Evolutionary conservation across 2,888 invertebrate species (phyloP).

Genomic region (Aleiodes testaceus): DNA sequence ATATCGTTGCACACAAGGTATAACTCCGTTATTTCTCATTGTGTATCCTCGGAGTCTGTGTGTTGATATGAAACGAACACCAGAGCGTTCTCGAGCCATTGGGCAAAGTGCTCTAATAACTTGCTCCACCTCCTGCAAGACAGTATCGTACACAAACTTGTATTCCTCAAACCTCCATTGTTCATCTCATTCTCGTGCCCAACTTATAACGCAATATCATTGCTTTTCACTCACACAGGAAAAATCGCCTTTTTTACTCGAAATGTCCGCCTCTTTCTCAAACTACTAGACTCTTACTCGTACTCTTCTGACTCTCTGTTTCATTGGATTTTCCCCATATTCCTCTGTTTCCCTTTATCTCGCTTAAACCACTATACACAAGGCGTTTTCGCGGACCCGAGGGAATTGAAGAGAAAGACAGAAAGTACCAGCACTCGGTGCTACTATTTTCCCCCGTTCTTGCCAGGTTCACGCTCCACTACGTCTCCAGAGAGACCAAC

Average conservation of each 20-base stretch:
- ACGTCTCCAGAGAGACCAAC: conserved; percentile 41
- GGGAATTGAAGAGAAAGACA: conserved; percentile 29
- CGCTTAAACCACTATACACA: conserved; percentile 51
- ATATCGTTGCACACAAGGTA: neutral
- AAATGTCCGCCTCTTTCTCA: conserved; percentile 33
- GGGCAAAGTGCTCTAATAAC: conserved; percentile 66
- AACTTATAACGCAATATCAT: conserved; percentile 32
- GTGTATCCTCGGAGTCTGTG: no score
- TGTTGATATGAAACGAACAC: no score
- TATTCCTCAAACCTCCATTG: conserved; percentile 43
- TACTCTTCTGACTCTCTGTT: conserved; percentile 55
- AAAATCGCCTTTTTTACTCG: conserved; percentile 31
- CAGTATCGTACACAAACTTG: conserved; percentile 40
- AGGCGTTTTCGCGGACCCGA: conserved; percentile 39
- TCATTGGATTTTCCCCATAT: conserved; percentile 57
- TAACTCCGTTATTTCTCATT: no score
- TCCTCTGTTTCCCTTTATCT: conserved; percentile 53
- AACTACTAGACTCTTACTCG: conserved; percentile 39
- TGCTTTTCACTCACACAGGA: conserved; percentile 38
- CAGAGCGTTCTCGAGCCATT: conserved; percentile 53
- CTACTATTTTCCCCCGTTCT: conserved; percentile 26
- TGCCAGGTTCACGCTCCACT: conserved; percentile 47
- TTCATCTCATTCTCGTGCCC: conserved; percentile 29
- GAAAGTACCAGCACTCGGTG: conserved; percentile 15
- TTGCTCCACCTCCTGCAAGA: conserved; percentile 58